Evolutionary conservation across 2,113 vertebrate species (phyloP), one percentile per base, ranked within the genome.

Genomic region (Poeciliopsis prolifica): DNA sequence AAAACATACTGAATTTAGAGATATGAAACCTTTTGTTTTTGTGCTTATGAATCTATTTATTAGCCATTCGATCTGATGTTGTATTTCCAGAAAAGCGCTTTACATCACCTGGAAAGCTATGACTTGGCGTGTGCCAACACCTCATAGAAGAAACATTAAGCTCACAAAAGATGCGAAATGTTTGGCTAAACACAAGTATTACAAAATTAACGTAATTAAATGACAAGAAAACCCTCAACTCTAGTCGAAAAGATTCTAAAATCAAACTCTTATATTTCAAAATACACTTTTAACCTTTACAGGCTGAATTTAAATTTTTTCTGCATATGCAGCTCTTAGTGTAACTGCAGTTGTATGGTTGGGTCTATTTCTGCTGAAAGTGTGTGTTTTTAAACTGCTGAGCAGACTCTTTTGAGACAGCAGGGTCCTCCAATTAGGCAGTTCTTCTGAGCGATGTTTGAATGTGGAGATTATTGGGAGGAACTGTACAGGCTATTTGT

Each of bases 331-430:
- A 15, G 51, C 73, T 80, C 33, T 58, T n/a, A 0, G 1, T 76
- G 72, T 86, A 80, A 77, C 78, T 30, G 82, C 66, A 65, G 89
- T 87, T 80, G 78, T 76, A 72, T 80, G 68, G 74, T 90, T 76
- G 68, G 82, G 79, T 74, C 64, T 40, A 2, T 72, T 82, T 87
- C 66, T 85, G 90, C 87, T 90, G 89, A 92, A 81, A 26, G 77
- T n/a, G 65, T 60, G 70, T 78, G 71, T 85, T 91, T 83, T 68
- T 62, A n/a, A 88, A 86, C 28, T 85, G 92, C 92, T 91, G 90
- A 92, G 80, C 61, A n/a, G 68, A 76, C 84, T 80, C 17, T 86
- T 87, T 79, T 58, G 73, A 82, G 83, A 85, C 79, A 87, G 81
- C 81, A 68, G 83, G 86, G 79, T 90, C 82, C 81, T 74, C 79